Conservation (phyloP, 2,888 invertebrate species). For the Rhodophaea formosa region DNA sequence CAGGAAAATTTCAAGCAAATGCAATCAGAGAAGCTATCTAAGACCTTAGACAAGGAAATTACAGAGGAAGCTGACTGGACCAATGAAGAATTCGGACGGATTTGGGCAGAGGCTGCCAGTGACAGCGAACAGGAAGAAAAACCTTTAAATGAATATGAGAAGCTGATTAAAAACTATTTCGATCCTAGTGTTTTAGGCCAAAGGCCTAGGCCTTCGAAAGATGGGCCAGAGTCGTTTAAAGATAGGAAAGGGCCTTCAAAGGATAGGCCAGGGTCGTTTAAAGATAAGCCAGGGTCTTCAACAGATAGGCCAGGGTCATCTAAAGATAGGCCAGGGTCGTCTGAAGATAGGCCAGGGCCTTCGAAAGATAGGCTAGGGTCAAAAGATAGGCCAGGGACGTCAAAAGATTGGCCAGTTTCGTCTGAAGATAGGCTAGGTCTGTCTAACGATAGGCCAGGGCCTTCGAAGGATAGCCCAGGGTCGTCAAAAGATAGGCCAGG, state of each 20-base stretch:
- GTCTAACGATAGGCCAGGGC: too few species aligned
- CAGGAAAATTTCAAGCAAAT: slow-evolving; percentile 9
- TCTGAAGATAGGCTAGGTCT: too few species aligned
- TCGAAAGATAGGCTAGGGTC: background rate
- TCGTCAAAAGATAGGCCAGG: too few species aligned
- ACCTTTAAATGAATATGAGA: slow-evolving; percentile 2
- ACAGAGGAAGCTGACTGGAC: slow-evolving; percentile 5
- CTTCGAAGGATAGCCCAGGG: background rate
- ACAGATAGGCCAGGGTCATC: too few species aligned
- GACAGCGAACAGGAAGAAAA: background rate
- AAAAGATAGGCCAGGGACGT: background rate
- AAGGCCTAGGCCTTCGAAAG: background rate
- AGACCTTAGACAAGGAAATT: slow-evolving; percentile 3
- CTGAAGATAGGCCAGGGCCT: too few species aligned
- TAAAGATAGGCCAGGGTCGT: too few species aligned
- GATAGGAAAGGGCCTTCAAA: too few species aligned
- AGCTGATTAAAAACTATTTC: background rate
- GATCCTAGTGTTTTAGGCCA: background rate
- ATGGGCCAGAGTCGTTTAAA: too few species aligned
- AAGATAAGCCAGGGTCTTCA: background rate
- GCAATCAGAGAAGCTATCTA: slow-evolving; percentile 1
- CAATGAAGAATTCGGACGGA: background rate
- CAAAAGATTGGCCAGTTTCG: too few species aligned
- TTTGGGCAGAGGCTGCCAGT: slow-evolving; percentile 5
- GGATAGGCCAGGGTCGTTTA: background rate